Percentiles rank a stretch among this genome's conserved stretches.
phyloP scores from a whole-genome alignment of 2,888 invertebrate genomes.

The Caenorhabditis sp. region DNA sequence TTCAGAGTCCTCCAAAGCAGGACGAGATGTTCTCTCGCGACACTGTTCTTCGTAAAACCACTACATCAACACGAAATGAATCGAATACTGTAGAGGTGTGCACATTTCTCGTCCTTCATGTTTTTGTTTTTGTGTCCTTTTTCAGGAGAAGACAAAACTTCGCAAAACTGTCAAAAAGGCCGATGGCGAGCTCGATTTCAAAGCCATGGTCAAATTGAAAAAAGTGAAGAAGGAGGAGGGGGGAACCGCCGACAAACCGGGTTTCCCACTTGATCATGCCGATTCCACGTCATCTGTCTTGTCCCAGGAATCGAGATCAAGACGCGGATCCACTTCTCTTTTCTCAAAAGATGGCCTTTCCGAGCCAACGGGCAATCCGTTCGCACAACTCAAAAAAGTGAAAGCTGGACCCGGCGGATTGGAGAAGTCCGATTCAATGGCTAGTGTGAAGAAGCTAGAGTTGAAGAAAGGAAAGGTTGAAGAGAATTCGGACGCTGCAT shows the following conservation, averaged over 20 bases:
- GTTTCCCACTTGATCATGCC: conserved; percentile 62
- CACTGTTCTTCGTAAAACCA: conserved; percentile 63
- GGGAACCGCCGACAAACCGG: conserved; percentile 43
- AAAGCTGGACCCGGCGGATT: conserved; percentile 58
- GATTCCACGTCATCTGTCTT: conserved; percentile 70
- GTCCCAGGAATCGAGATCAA: conserved; percentile 53
- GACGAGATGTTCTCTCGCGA: conserved; percentile 69
- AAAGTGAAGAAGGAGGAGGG: conserved; percentile 76
- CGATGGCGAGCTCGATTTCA: conserved; percentile 70
- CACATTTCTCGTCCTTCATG: conserved; percentile 3
- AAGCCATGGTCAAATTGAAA: conserved; percentile 71
- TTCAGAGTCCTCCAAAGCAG: conserved; percentile 64
- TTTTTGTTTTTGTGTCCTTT: conserved; percentile 47
- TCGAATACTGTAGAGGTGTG: conserved; percentile 63
- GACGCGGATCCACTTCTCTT: conserved; percentile 57
- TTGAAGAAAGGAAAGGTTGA: conserved; percentile 55
- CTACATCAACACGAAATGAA: conserved; percentile 59
- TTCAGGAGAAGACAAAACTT: conserved; percentile 70
- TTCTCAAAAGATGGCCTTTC: conserved; percentile 46
- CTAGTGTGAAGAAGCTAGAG: conserved; percentile 65
- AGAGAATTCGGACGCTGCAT: conserved; percentile 52
- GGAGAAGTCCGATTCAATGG: conserved; percentile 70
- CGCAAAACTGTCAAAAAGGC: conserved; percentile 70
- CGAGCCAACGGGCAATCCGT: conserved; percentile 60
- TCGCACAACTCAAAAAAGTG: conserved; percentile 77